These are phyloP conservation scores for Rhyzopertha dominica DNA, from an alignment of 1,140 invertebrate genomes.

Conservation along the genomic window DNA sequence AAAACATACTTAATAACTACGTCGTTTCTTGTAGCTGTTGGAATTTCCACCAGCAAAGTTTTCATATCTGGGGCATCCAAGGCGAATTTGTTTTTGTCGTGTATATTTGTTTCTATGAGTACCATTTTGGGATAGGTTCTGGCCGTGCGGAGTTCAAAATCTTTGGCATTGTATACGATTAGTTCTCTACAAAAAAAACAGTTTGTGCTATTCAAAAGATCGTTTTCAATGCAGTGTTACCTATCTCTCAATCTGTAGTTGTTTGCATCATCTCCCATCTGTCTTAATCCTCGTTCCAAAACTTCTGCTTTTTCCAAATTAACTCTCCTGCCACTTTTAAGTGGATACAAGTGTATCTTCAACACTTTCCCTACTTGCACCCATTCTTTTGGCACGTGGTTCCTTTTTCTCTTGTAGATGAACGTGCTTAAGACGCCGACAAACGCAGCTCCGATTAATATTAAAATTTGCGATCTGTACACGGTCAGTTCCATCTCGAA, in stretches of 20 bases:
- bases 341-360: slow-evolving; percentile 38
- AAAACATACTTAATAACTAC: no score
- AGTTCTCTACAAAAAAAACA: slow-evolving; percentile 32
- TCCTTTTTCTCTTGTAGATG: no score
- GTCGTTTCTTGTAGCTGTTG: no score
- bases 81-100: not conserved
- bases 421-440: no score
- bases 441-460: no score
- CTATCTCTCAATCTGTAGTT: slow-evolving; percentile 34
- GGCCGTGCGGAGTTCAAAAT: slow-evolving; percentile 35
- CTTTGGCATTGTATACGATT: slow-evolving; percentile 35
- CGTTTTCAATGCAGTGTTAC: no score
- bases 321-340: slow-evolving; percentile 40
- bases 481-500: no score
- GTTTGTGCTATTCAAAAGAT: not conserved
- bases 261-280: slow-evolving; percentile 24
- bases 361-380: slow-evolving; percentile 34
- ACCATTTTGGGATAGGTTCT: slow-evolving; percentile 31
- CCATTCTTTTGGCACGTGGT: slow-evolving; percentile 34
- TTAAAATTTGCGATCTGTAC: no score
- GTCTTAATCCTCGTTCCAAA: slow-evolving; percentile 32
- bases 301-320: slow-evolving; percentile 34
- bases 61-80: slow-evolving; percentile 1
- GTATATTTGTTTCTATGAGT: slow-evolving; percentile 6
- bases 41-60: no score